Evolutionary conservation across 2,888 invertebrate species (phyloP).

Genomic region (Tethea ocularis): DNA sequence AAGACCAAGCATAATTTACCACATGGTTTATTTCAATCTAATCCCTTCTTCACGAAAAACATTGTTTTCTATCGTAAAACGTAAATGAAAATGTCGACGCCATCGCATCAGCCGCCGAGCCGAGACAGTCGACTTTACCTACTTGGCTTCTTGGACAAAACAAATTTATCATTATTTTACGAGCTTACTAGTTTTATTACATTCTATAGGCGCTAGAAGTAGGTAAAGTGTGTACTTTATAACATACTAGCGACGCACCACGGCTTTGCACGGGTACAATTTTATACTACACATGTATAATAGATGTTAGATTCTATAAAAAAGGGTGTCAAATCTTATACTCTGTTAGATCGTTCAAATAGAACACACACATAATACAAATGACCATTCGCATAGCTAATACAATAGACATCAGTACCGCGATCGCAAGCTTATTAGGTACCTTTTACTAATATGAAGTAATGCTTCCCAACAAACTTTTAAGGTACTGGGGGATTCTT

Average conservation of each 20-base stretch:
- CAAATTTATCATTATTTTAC: conserved; percentile 31
- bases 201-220: no score
- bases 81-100: conserved; percentile 50
- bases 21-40: conserved; percentile 7
- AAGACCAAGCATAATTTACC: neutral
- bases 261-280: no score
- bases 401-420: conserved; percentile 12
- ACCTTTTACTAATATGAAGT: conserved; percentile 25
- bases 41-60: conserved; percentile 16
- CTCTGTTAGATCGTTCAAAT: conserved; percentile 36
- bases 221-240: no score
- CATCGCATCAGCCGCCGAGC: conserved; percentile 21
- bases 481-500: conserved; percentile 27
- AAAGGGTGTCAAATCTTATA: conserved; percentile 44
- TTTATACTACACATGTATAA: no score
- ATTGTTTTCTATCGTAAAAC: conserved; percentile 62
- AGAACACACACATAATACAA: conserved; percentile 19
- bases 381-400: conserved; percentile 32
- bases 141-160: conserved; percentile 34
- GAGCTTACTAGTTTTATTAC: neutral
- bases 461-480: conserved; percentile 22
- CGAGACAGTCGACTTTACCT: conserved; percentile 25
- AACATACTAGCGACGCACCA: no score
- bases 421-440: conserved; percentile 12
- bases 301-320: neutral